A percentile compares a stretch with the other conserved stretches of the same genome.
Conservation (phyloP, 1,140 invertebrate genomes). For the Ridgeia piscesae region DNA sequence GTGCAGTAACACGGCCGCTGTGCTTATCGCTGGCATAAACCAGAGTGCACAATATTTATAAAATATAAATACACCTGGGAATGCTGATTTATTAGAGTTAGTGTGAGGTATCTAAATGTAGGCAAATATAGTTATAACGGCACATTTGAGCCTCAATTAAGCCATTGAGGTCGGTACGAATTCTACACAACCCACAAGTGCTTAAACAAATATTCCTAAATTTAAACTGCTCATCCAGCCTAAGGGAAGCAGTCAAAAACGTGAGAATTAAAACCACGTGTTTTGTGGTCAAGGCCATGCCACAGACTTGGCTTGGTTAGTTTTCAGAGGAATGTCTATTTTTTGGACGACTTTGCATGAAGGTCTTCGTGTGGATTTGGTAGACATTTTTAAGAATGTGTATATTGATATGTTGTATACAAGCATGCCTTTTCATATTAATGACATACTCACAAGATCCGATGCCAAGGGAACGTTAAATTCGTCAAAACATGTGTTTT, state of each 20-base stretch:
- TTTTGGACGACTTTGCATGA: background rate
- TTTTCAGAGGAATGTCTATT: background rate
- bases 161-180: no score
- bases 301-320: background rate
- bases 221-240: background rate
- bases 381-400: background rate
- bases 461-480: background rate
- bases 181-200: no score
- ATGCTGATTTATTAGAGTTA: no score
- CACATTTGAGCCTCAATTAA: no score
- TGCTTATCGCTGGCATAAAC: no score
- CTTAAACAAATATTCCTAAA: no score
- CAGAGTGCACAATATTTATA: no score
- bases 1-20: no score
- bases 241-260: background rate
- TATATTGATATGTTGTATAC: background rate
- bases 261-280: background rate
- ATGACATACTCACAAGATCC: slow-evolving; percentile 6
- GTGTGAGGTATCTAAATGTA: no score
- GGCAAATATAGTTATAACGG: no score
- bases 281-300: background rate
- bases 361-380: background rate
- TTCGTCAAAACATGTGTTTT: background rate
- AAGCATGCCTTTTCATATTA: background rate
- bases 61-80: no score